Evolutionary conservation across 2,888 invertebrate genomes (phyloP), one percentile per base, ranked within the genome.

Genomic region (Plebejus argus): DNA sequence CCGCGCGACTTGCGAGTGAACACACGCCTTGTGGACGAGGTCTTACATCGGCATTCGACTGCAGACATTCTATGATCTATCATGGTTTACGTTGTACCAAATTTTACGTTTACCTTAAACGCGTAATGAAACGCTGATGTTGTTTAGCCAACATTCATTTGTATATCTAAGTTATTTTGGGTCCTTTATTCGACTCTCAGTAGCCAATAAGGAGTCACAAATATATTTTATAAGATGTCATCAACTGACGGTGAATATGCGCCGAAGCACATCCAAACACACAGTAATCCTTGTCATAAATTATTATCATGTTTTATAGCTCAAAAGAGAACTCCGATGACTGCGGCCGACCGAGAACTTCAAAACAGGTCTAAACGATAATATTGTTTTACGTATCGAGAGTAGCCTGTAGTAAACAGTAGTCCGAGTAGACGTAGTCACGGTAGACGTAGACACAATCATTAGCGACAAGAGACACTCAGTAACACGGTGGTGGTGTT

Each of bases 401-500:
- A 66, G 23, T 61, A 61, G 61, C 28, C 28, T 33, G 66, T 66
- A 66, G 23, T 23, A 10, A 10, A 39, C 39, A 10, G 39, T 45
- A 58, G 58, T 58, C 18, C 20, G 20, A 66, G 66, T 66, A 61
- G 58, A 58, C 56, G n/a, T 58, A 61, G 66, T 66, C 66, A 7
- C 12, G 5, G 28, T 66, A 66, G 66, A 28, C 28, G 20, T 58
- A 58, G 28, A 23, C 61, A 66, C 61, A 66, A 18, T n/a, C 39
- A 45, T 7, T 4, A 10, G 71, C 72, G 20, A 72, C 23, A 33
- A 72, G 39, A 20, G n/a, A 39, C 72, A 72, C n/a, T 72, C 20
- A 23, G 74, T 45, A 49, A 49, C 45, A 49, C 45, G 39, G 72
- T 72, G 72, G 45, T 79, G 80, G 79, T 80, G 35, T 77, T 81